Base-by-base conservation (phyloP, 2,797 vertebrate genomes). In the Aeoliscus strigatus region DNA sequence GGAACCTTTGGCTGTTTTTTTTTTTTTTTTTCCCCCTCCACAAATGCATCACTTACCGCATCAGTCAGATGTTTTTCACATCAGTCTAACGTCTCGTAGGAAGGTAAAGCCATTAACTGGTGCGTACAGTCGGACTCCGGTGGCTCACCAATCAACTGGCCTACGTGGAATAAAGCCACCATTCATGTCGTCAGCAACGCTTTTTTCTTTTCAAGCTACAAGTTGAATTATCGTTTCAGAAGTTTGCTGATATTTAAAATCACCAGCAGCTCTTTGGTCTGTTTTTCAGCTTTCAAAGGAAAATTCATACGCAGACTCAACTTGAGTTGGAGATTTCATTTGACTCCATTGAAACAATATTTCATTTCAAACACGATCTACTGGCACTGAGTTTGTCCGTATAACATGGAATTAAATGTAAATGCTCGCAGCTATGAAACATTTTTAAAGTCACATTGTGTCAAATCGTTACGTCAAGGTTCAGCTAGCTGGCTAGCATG, bases 401-500 rank as follows among this genome's bases (percentile, higher is more conserved):
- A 39, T 45, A 25, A 15, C n/a, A 30, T 35, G 21, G 9, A 36
- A n/a, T 7, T 36, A n/a, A 28, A 12, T 2, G 1, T 12, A 15
- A 21, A 21, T 3, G 18, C 18, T n/a, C n/a, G 6, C 3, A 21
- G 18, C 18, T 21, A 21, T 21, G 3, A 21, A 21, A 21, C 18
- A 21, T 21, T 21, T 21, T 21, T 21, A 3, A 3, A 21, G 18
- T 21, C 6, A 21, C 6, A 21, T 6, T 21, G 3, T 21, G 18
- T 21, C 18, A 21, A 21, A 21, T 3, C 6, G 18, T 21, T 21
- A 6, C 6, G 18, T 51, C 4, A 10, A 40, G 15, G 34, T 56
- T 24, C 30, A 27, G 57, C 66, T 67, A 71, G 73, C 63, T 59
- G 66, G 69, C 61, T 73, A 63, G 60, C 33, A 29, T 13, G 18